Conservation (phyloP, 1,140 invertebrate species). For the Trialeurodes vaporariorum region DNA sequence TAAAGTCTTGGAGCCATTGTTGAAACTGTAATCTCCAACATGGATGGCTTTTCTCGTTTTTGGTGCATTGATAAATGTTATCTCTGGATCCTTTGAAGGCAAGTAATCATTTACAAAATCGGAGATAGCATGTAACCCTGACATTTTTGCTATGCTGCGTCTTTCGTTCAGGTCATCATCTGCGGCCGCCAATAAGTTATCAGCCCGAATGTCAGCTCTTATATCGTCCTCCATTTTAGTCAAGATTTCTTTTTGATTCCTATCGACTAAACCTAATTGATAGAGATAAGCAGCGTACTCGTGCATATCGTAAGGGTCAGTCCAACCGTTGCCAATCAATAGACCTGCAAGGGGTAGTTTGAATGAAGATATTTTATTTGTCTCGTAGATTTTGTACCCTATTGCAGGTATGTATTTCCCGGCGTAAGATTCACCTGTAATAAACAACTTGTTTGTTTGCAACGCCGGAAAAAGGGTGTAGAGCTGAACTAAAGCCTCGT, state of each 20-base stretch:
- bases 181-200: too few relatives aligned
- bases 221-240: too few relatives aligned
- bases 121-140: too few relatives aligned
- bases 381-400: constrained; percentile 57
- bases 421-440: too few relatives aligned
- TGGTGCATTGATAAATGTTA: too few relatives aligned
- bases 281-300: too few relatives aligned
- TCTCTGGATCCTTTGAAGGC: too few relatives aligned
- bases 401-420: constrained; percentile 78
- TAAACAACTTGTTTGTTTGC: constrained; percentile 53
- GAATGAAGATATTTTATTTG: constrained; percentile 43
- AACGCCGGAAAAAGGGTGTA: constrained; percentile 57
- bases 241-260: too few relatives aligned
- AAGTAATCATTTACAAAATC: too few relatives aligned
- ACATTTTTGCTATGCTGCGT: too few relatives aligned
- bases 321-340: constrained; percentile 74
- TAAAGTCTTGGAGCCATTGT: background rate
- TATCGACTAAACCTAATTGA: constrained; percentile 45
- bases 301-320: constrained; percentile 64
- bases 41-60: constrained; percentile 14
- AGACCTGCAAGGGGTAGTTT: constrained; percentile 50
- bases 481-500: constrained; percentile 41
- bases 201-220: too few relatives aligned
- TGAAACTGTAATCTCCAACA: background rate
- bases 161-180: too few relatives aligned